These are phyloP conservation scores for Bursaphelenchus mucronatus DNA, from an alignment of 1,140 invertebrate species.

Conservation along the genomic window DNA sequence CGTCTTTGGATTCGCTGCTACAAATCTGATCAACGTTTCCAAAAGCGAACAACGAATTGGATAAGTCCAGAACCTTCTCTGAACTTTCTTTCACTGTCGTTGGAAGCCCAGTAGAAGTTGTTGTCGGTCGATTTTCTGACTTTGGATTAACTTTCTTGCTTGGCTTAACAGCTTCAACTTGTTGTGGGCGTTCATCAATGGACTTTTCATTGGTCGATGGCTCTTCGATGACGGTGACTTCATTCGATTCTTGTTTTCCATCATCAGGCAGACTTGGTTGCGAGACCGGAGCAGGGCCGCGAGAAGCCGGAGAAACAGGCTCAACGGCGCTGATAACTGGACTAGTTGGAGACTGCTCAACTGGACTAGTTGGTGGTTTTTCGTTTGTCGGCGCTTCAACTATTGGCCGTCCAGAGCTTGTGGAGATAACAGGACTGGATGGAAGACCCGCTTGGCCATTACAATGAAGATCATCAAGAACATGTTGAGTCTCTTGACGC, in stretches of 20 bases:
- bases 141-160: no score
- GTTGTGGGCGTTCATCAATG: no score
- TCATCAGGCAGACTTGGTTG: no score
- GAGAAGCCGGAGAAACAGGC: conserved; percentile 15
- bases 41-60: conserved; percentile 26
- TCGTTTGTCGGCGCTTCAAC: conserved; percentile 1
- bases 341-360: conserved; percentile 24
- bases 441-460: conserved; percentile 7
- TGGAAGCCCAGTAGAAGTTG: not conserved
- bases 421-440: not conserved
- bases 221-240: no score
- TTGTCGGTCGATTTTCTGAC: conserved; percentile 2
- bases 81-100: not conserved
- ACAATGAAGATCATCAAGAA: conserved; percentile 45
- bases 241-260: no score
- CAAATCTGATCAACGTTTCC: conserved; percentile 26
- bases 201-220: no score
- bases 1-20: not conserved
- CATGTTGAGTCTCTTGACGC: conserved; percentile 43
- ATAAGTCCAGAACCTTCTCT: conserved; percentile 15
- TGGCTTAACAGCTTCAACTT: no score
- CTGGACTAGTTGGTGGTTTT: conserved; percentile 3
- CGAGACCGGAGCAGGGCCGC: not conserved
- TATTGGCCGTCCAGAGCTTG: not conserved
- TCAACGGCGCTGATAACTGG: conserved; percentile 2